Evolutionary conservation across 2,888 invertebrate genomes (phyloP), one percentile per base, ranked within the genome.

Genomic region (Macrosoma leucophasiata): DNA sequence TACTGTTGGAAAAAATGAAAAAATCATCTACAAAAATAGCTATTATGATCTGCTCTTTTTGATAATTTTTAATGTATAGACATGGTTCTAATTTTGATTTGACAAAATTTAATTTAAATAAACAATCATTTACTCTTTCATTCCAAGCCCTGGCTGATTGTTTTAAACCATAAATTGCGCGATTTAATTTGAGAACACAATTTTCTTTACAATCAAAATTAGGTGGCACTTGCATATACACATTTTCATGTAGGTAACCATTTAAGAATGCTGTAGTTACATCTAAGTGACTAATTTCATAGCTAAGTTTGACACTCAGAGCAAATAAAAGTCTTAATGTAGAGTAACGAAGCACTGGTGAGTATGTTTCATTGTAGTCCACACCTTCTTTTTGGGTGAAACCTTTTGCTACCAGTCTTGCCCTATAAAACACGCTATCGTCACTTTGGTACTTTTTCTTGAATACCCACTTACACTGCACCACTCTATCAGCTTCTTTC

Each of bases 361-460:
- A 52, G 6, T 29, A 32, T 1, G 36, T 37, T 10, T 34, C 34
- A 3, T n/a, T 12, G 6, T 29, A 34, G 13, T 34, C 33, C 4
- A 34, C 8, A 13, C 33, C 33, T 12, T 15, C 8, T 23, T 9
- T 18, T 18, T 34, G 33, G 6, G n/a, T 18, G 13, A 21, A 34
- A 2, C 33, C 28, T 18, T 28, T 28, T 1, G 33, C 33, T 5
- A 34, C 33, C 62, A 63, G 59, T 44, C 33, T 50, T 14, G 30
- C 23, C n/a, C 9, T 22, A 4, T 12, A 17, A 1, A n/a, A 5
- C 12, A 31, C 31, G 3, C 26, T 18, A 23, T 22, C 18, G 11
- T 28, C 23, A 33, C 23, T 27, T 3, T 30, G 11, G 13, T 12
- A 30, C 15, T 39, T 25, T 27, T 37, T 41, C 12, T 29, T 38